Percentiles rank a stretch among this genome's conserved stretches.
Evolutionary conservation across 2,113 vertebrate species (phyloP).

Genomic region (Sterrhoptilus dennistouni): DNA sequence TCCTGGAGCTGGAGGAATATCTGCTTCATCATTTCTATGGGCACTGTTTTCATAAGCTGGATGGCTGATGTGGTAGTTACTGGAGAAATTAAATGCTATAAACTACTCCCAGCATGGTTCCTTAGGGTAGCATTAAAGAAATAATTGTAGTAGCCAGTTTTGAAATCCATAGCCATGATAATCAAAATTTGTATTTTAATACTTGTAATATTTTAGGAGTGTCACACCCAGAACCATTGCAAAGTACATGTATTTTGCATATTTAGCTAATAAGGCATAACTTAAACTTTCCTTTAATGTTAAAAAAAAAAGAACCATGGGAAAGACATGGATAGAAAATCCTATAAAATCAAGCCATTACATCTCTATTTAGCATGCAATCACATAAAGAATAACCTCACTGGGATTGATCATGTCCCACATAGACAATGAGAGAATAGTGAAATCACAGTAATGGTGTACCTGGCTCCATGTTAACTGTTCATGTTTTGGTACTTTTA

Average conservation of each 20-base stretch:
- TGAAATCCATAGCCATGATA: constrained; percentile 13
- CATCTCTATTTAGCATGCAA: neutral
- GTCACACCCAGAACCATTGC: neutral
- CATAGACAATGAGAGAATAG: neutral
- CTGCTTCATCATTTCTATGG: neutral
- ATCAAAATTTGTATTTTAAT: neutral
- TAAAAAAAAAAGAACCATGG: neutral
- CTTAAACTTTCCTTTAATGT: neutral
- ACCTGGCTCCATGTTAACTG: neutral
- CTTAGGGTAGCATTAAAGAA: constrained; percentile 1
- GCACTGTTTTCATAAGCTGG: neutral
- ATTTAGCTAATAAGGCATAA: neutral
- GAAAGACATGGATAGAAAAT: neutral
- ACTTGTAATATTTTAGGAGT: neutral
- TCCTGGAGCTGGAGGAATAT: neutral
- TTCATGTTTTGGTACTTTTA: neutral
- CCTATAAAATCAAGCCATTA: neutral
- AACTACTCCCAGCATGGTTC: neutral
- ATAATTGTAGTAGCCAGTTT: neutral
- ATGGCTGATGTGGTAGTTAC: neutral
- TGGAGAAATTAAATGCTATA: neutral
- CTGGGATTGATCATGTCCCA: neutral
- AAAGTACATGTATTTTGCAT: neutral
- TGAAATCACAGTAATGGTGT: neutral
- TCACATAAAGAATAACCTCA: neutral